phyloP scores from a whole-genome alignment of 2,888 invertebrate genomes.

The Thymelicus sylvestris region DNA sequence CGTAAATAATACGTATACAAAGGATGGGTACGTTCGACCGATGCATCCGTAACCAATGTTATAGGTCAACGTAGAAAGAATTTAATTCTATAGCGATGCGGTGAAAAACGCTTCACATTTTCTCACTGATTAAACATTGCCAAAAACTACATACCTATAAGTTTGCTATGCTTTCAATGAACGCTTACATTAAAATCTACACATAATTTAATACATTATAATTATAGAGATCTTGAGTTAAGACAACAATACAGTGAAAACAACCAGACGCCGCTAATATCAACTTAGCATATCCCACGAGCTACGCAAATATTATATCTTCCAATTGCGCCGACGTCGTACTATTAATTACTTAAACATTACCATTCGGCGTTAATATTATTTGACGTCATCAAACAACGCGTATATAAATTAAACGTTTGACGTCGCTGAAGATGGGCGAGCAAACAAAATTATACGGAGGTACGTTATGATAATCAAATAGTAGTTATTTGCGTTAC shows the following conservation, averaged over 20 bases:
- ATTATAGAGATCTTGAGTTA: not conserved
- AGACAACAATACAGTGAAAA: not conserved
- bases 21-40: no score
- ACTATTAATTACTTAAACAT: slow-evolving; percentile 32
- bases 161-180: no score
- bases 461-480: slow-evolving; percentile 31
- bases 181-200: not conserved
- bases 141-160: no score
- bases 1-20: no score
- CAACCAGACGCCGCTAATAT: not conserved
- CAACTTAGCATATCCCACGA: not conserved
- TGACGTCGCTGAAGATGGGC: slow-evolving; percentile 27
- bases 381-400: slow-evolving; percentile 29
- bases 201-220: not conserved
- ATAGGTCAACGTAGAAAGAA: no score
- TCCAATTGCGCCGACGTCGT: slow-evolving; percentile 11
- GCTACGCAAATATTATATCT: slow-evolving; percentile 29
- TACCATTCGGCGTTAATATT: slow-evolving; percentile 27
- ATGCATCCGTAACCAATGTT: no score
- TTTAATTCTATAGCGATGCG: no score
- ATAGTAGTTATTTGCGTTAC: slow-evolving; percentile 28
- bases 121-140: no score
- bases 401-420: slow-evolving; percentile 28
- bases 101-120: no score
- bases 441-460: slow-evolving; percentile 32